These are phyloP conservation scores for Marisa cornuarietis DNA, from an alignment of 1,140 invertebrate species.

Conservation along the genomic window DNA sequence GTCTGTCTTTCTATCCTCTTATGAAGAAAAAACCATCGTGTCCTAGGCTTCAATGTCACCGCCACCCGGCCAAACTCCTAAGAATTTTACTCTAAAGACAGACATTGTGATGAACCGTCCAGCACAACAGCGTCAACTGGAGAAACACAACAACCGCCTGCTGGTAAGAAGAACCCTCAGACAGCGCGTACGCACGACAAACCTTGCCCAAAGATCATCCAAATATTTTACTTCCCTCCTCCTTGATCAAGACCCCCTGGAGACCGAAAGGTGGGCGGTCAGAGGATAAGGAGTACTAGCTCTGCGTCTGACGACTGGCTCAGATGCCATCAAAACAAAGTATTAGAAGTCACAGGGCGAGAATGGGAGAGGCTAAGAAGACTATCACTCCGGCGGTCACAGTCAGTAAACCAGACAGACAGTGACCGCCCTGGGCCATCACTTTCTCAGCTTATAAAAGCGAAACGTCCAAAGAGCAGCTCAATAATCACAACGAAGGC, in stretches of 20 bases:
- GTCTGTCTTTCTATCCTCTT: background rate
- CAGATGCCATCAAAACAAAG: no score
- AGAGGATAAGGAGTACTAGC: background rate
- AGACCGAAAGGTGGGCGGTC: background rate
- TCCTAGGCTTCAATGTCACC: background rate
- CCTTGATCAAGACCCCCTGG: background rate
- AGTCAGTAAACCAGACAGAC: background rate
- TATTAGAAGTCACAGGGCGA: background rate
- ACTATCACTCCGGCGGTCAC: background rate
- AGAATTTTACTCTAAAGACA: background rate
- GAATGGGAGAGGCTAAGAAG: background rate
- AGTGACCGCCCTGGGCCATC: background rate
- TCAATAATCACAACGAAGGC: background rate
- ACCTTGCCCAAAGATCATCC: background rate
- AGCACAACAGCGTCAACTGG: no score
- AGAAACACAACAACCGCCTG: background rate
- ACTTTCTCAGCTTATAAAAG: background rate
- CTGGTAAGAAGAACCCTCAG: background rate
- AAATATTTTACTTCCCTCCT: background rate
- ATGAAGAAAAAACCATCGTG: background rate
- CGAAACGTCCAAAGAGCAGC: background rate
- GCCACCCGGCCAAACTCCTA: background rate
- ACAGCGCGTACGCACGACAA: background rate
- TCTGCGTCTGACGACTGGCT: no score
- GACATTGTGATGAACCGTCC: background rate